Evolutionary conservation across 2,113 vertebrate genomes (phyloP).

Genomic region (Misgurnus mizolepis): DNA sequence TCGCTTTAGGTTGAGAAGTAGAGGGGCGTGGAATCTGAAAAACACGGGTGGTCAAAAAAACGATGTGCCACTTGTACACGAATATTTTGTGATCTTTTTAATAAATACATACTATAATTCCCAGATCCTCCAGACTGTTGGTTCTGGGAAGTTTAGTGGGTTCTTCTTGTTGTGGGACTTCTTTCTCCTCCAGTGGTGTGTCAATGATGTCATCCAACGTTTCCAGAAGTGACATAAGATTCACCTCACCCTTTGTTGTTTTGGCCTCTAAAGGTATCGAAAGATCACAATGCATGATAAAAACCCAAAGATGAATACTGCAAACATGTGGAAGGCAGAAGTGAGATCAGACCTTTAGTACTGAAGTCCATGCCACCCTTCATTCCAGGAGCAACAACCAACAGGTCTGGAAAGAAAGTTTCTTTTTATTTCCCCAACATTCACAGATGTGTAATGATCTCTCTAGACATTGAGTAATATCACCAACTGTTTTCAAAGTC

Average conservation of each 20-base stretch:
- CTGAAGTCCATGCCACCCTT: slow-evolving; percentile 85
- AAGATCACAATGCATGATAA: background rate
- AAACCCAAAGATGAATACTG: slow-evolving; percentile 5
- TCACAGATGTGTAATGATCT: background rate
- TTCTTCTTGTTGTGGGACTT: slow-evolving; percentile 48
- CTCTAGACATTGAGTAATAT: background rate
- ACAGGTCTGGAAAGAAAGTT: slow-evolving; percentile 73
- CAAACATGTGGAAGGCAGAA: background rate
- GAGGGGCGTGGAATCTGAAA: background rate
- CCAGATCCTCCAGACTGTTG: slow-evolving; percentile 87
- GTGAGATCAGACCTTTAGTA: slow-evolving; percentile 69
- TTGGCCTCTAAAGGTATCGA: slow-evolving; percentile 61
- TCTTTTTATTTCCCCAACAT: background rate
- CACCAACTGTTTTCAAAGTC: slow-evolving; percentile 84
- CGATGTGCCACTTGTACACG: background rate
- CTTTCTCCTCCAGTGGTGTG: slow-evolving; percentile 67
- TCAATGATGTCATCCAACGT: slow-evolving; percentile 74
- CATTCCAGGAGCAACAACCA: slow-evolving; percentile 81
- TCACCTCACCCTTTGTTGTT: slow-evolving; percentile 71
- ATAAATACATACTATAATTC: slow-evolving; percentile 74
- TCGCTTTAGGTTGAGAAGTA: slow-evolving; percentile 37
- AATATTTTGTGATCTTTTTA: background rate
- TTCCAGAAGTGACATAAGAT: slow-evolving; percentile 81
- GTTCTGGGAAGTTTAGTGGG: slow-evolving; percentile 69
- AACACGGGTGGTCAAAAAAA: slow-evolving; percentile 32